Conservation (phyloP, 2,113 vertebrate species). For the Brienomyrus brachyistius region DNA sequence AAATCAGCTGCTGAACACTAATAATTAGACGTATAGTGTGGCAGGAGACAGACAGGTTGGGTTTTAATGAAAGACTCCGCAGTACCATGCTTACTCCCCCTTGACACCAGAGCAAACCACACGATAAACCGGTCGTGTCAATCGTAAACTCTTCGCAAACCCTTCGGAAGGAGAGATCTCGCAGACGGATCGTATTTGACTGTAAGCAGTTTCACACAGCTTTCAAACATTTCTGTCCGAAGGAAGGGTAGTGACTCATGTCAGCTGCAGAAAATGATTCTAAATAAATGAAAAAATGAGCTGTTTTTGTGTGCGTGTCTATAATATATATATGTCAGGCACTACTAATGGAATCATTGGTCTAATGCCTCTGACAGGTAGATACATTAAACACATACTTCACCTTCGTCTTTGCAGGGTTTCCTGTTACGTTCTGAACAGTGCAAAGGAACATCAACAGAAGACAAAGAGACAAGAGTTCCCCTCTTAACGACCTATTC, state of each 20-base stretch:
- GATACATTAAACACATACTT: not conserved
- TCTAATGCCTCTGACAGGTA: not conserved
- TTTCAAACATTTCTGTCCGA: slow-evolving; percentile 1
- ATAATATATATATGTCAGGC: not conserved
- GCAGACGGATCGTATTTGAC: not conserved
- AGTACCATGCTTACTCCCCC: slow-evolving; percentile 7
- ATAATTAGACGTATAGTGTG: slow-evolving; percentile 30
- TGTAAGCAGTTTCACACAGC: not conserved
- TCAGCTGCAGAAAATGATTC: not conserved
- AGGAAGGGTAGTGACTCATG: not conserved
- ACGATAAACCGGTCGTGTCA: not conserved
- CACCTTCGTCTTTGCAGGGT: not conserved
- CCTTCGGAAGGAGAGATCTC: not conserved
- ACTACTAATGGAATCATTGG: not conserved
- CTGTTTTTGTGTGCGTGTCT: not conserved
- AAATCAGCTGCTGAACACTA: slow-evolving; percentile 35
- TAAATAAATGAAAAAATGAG: not conserved
- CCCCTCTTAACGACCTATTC: not conserved
- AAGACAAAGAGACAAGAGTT: not conserved
- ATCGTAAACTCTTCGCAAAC: not conserved
- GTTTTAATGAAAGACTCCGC: slow-evolving; percentile 26
- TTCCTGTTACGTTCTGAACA: not conserved
- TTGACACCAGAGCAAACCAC: slow-evolving; percentile 10
- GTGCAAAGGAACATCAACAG: not conserved
- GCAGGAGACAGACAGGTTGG: slow-evolving; percentile 21